A percentile compares a stretch with the other conserved stretches of the same genome.
phyloP scores from a whole-genome alignment of 1,140 invertebrate genomes.

The Apis florea region DNA sequence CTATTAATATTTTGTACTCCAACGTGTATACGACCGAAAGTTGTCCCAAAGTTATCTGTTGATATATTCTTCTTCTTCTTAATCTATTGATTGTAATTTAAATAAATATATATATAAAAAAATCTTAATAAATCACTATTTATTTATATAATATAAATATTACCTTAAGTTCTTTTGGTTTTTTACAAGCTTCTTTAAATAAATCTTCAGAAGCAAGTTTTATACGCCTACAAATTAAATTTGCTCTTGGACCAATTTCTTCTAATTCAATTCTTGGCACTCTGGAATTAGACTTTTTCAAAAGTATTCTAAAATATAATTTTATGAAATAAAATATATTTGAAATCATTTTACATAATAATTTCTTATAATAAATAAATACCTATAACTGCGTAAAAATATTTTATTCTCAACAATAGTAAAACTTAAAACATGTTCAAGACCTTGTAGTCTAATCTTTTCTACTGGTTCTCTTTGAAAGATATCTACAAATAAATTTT shows the following conservation, averaged over 20 bases:
- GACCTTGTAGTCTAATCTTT: conserved; percentile 91
- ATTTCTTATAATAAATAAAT: not conserved
- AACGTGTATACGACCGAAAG: conserved; percentile 95
- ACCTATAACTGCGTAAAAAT: conserved; percentile 92
- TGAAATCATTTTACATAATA: not conserved
- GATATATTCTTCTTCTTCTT: conserved; percentile 96
- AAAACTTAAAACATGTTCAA: conserved; percentile 96
- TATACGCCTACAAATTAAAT: conserved; percentile 91
- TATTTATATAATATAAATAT: conserved; percentile 29
- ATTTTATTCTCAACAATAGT: conserved; percentile 91
- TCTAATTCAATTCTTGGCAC: conserved; percentile 94
- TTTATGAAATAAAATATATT: not conserved
- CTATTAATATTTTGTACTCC: conserved; percentile 92
- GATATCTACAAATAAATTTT: conserved; percentile 95
- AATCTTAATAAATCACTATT: not conserved
- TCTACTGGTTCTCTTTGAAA: conserved; percentile 93
- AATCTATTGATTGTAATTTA: conserved; percentile 71
- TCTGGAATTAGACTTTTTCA: conserved; percentile 95
- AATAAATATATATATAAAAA: conserved; percentile 10
- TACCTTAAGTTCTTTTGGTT: conserved; percentile 91
- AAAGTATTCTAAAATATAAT: conserved; percentile 83
- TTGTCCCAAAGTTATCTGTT: conserved; percentile 92
- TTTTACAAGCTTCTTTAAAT: conserved; percentile 92
- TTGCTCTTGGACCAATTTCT: conserved; percentile 96
- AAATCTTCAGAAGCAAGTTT: conserved; percentile 95